These are phyloP conservation scores for Drosophila prostipennis DNA, from an alignment of 2,888 invertebrate genomes.

Conservation along the genomic window DNA sequence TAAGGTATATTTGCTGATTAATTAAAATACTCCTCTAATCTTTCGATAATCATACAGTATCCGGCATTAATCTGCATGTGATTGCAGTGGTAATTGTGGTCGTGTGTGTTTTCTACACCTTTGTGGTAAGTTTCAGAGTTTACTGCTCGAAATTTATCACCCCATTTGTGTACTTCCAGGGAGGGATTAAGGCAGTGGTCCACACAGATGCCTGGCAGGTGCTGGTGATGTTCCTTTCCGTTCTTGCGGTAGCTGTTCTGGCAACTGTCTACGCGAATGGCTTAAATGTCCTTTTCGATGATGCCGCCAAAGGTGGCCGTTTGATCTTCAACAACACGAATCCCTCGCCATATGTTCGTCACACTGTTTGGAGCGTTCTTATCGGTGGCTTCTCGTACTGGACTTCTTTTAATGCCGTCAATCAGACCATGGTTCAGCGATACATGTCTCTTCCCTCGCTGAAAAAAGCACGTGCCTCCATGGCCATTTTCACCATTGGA, in stretches of 20 bases:
- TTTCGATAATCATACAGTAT: conserved; percentile 87
- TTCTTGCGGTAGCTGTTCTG: conserved; percentile 87
- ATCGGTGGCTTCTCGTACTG: conserved; percentile 92
- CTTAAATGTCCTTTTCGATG: conserved; percentile 84
- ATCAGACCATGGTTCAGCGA: conserved; percentile 95
- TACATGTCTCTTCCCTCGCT: conserved; percentile 90
- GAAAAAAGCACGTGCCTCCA: conserved; percentile 88
- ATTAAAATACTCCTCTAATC: neutral
- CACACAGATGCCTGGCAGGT: conserved; percentile 92
- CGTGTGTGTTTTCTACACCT: conserved; percentile 94
- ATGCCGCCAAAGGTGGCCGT: conserved; percentile 86
- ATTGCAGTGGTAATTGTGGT: conserved; percentile 90
- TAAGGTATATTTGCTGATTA: conserved; percentile 69
- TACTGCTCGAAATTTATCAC: neutral
- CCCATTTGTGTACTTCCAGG: conserved; percentile 83
- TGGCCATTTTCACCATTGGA: conserved; percentile 89
- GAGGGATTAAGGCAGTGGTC: conserved; percentile 90
- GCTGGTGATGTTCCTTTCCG: conserved; percentile 88
- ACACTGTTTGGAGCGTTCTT: conserved; percentile 92
- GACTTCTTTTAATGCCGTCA: conserved; percentile 93
- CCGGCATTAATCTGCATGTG: conserved; percentile 91
- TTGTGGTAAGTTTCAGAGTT: conserved; percentile 88
- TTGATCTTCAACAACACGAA: conserved; percentile 87
- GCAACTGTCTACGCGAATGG: conserved; percentile 88
- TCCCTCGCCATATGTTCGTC: conserved; percentile 90